Evolutionary conservation across 2,797 vertebrate species (phyloP), one percentile per base, ranked within the genome.

Genomic region (Protonibea diacanthus): DNA sequence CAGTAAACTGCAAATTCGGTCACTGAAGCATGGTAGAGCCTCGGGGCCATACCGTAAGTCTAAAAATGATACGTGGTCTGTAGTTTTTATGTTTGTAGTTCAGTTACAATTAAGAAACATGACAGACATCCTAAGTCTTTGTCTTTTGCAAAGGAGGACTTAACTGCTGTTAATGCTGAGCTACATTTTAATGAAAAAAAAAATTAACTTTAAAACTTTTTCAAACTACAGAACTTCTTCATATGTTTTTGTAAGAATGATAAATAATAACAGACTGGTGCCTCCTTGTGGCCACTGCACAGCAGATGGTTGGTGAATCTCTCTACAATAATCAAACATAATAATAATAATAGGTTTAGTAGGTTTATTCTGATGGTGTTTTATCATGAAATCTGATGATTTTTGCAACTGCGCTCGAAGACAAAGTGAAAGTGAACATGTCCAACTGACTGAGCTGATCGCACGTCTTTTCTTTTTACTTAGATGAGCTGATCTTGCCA

Each of bases 1-100:
- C 61, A 76, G 53, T 33, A 44, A 69, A 73, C 27, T 72, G 29
- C 40, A 33, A 6, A 73, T 70, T 64, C 61, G 27, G 55, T 47
- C 27, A 17, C 33, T 33, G 58, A 59, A 6, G 45, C 51, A 29
- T 44, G 17, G 38, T 59, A 3, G 0, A 44, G 3, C 40, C 25
- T 71, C 9, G n/a, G 55, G 20, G 21, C 64, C 33, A 6, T 5
- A 44, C 2, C 11, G 33, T 29, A 14, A 1, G 2, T 6, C 13
- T 71, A 1, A 33, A 65, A 33, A 59, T 15, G 8, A 11, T 3
- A 9, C 4, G 12, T 11, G 14, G 18, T 4, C 27, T 27, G 23
- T 48, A 21, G 49, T 44, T 47, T 59, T 47, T 40, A 8, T 57
- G 38, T 13, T 23, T 44, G 42, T 3, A 1, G 17, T 56, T 51